Evolutionary conservation across 2,113 vertebrate species (phyloP).

Genomic region (Euleptes europaea): DNA sequence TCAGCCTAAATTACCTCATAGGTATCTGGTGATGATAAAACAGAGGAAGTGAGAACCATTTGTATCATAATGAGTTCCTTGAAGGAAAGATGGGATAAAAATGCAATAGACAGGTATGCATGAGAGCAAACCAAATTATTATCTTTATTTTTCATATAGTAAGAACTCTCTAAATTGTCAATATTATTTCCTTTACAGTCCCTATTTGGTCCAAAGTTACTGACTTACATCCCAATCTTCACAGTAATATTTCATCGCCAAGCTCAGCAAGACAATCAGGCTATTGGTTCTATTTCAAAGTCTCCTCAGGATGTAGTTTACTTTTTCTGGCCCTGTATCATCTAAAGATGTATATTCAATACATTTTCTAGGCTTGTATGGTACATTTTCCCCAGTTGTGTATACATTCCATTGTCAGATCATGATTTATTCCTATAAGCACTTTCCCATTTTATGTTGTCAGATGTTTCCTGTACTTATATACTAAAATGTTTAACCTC

Average conservation of each 20-base stretch:
- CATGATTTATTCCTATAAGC: constrained; percentile 62
- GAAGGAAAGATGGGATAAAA: no score
- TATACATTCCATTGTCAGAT: constrained; percentile 63
- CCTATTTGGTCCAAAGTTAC: background rate
- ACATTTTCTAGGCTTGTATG: constrained; percentile 39
- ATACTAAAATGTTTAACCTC: constrained; percentile 63
- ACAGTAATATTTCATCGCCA: background rate
- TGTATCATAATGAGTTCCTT: no score
- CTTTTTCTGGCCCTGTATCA: constrained; percentile 55
- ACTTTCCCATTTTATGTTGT: constrained; percentile 67
- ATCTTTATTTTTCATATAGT: background rate
- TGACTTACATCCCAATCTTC: background rate
- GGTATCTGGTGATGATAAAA: no score
- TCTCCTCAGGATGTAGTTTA: constrained; percentile 47
- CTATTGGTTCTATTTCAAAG: constrained; percentile 22
- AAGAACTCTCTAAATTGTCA: background rate
- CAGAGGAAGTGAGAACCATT: no score
- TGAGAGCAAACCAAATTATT: background rate
- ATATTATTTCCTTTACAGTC: background rate
- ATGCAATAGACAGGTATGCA: background rate
- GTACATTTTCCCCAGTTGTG: constrained; percentile 59
- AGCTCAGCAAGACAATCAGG: background rate
- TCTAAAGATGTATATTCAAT: constrained; percentile 55
- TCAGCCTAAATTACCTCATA: no score
- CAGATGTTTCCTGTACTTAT: constrained; percentile 71